Evolutionary conservation across 1,140 invertebrate species (phyloP), one percentile per base, ranked within the genome.

Genomic region (Branchinecta lynchi): DNA sequence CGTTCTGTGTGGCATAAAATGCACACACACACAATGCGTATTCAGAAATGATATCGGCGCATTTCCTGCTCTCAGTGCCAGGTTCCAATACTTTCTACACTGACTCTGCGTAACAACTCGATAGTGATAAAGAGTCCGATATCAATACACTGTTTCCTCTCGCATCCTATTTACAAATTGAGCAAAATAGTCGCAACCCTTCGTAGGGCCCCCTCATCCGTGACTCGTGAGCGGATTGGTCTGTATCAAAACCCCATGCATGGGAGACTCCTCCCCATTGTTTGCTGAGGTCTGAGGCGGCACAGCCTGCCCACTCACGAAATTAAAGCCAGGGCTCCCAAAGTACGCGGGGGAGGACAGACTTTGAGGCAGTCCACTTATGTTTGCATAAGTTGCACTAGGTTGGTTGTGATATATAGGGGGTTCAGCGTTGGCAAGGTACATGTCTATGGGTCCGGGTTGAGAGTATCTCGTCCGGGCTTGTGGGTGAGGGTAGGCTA

Each of bases 201-300:
- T 32, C 32, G 32, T 5, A 32, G 32, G 32, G 32, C 32, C 32
- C 32, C 32, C 32, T 32, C 32, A 60, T 60, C 51, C 51, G 17
- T 60, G 51, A 60, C 51, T 60, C 12, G 51, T 60, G 12, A 60
- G 17, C 12, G 51, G 51, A 60, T 60, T 60, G 12, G 51, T 60
- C 51, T 60, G 51, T 60, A 60, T 60, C 12, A 60, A 15, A 60
- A 60, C 51, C 12, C 51, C 51, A 60, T 60, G 51, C 51, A 60
- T 60, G 17, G 51, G 51, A 15, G 51, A 60, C 17, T 60, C 51
- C 17, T 60, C 51, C 12, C 51, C 51, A 20, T 60, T 60, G 17
- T 60, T 60, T 32, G 5, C 32, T 32, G 32, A 32, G 32, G 32
- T 5, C 51, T 60, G 51, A 15, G 12, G 12, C 51, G 12, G 51